These are phyloP conservation scores for Hylomyscus alleni DNA, from an alignment of 2,797 vertebrate genomes.

Conservation along the genomic window DNA sequence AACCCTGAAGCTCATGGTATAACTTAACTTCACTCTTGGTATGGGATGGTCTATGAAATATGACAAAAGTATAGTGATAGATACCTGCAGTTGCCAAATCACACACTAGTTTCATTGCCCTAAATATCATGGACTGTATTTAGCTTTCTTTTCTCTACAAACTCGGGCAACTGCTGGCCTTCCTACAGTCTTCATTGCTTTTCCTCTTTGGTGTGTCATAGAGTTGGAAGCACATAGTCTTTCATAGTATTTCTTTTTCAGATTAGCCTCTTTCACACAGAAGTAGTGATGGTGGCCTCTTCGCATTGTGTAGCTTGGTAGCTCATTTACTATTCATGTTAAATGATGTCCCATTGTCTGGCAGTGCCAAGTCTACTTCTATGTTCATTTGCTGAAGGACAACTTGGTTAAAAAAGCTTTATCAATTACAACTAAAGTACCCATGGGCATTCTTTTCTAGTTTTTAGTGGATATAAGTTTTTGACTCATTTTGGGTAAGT, in stretches of 20 bases:
- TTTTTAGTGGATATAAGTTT: conserved; percentile 17
- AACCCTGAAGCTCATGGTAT: background rate
- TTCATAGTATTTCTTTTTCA: background rate
- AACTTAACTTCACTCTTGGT: background rate
- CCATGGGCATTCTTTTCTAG: background rate
- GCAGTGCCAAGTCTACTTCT: background rate
- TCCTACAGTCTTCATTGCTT: background rate
- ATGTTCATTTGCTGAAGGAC: background rate
- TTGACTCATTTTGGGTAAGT: conserved; percentile 19
- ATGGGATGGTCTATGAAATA: background rate
- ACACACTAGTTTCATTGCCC: background rate
- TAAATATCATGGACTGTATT: background rate
- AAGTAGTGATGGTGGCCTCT: background rate
- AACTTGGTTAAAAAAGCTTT: background rate
- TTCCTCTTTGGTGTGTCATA: background rate
- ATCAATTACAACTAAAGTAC: conserved; percentile 13
- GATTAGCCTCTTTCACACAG: background rate
- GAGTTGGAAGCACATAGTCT: background rate
- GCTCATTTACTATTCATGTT: background rate
- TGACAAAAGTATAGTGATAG: background rate
- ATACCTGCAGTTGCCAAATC: background rate
- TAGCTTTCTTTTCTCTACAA: background rate
- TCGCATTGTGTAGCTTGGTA: background rate
- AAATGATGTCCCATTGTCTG: background rate
- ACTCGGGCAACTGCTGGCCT: background rate